Evolutionary conservation across 2,888 invertebrate species (phyloP), one percentile per base, ranked within the genome.

Genomic region (Embidobia sp.): DNA sequence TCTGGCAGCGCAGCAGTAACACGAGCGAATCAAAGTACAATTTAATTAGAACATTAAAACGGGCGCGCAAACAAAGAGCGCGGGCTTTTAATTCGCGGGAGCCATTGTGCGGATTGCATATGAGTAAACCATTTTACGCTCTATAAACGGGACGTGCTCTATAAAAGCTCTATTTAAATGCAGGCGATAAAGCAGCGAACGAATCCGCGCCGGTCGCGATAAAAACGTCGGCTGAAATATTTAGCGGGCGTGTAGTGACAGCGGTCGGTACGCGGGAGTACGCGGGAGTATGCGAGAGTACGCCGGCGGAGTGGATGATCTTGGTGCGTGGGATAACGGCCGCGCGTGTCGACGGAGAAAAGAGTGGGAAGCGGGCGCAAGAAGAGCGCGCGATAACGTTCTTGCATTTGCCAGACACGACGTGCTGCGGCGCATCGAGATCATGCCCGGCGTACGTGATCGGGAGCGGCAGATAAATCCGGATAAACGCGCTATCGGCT

Each of bases 311-410:
- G 33, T 11, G 63, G 51, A 53, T 44, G 29, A 13, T 51, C 55
- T 29, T 27, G 51, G 40, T n/a, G 11, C 80, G 84, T 84, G 77
- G 83, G 81, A 80, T 72, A 81, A 78, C 53, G 78, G 51, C 66
- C 79, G 53, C 84, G 80, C 81, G 84, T 81, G 80, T 83, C 81
- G 81, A 75, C 80, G 79, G 82, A 81, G 81, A 82, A 77, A 42
- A 64, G 59, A 72, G 67, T 72, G 70, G 73, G 76, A 42, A 48
- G 48, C n/a, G n/a, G 26, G 46, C 40, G 61, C 57, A 70, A 82
- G 81, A 66, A 79, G 80, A 80, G 69, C 79, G 80, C 74, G 79
- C 82, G 84, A 84, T 85, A 85, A 84, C 81, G 81, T 79, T 82
- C 79, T 82, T 84, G 82, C 82, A 44, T 22, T 64, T 42, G 35